Evolutionary conservation across 2,888 invertebrate species (phyloP).

Genomic region (Papilio protenor): DNA sequence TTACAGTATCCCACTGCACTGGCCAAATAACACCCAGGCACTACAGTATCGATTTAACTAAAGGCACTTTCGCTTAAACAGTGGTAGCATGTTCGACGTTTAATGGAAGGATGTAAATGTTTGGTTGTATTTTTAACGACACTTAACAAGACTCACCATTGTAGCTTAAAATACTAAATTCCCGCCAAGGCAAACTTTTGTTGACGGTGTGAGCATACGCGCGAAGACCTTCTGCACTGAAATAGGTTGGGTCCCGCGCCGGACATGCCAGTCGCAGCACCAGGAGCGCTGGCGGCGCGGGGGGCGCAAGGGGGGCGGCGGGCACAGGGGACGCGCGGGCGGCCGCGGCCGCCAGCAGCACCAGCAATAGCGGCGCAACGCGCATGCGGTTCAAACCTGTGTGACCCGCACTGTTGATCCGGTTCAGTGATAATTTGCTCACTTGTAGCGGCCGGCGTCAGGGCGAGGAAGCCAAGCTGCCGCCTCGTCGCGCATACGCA

Average conservation of each 20-base stretch:
- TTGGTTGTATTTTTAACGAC: too few species aligned
- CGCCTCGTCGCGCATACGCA: slow-evolving; percentile 54
- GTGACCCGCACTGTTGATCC: too few species aligned
- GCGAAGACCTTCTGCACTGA: slow-evolving; percentile 47
- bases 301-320: slow-evolving; percentile 50
- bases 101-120: too few species aligned
- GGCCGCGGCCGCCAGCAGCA: slow-evolving; percentile 54
- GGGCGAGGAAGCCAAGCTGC: slow-evolving; percentile 40
- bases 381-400: slow-evolving; percentile 45
- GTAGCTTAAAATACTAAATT: slow-evolving; percentile 52
- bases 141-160: slow-evolving; percentile 51
- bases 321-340: slow-evolving; percentile 45
- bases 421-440: too few species aligned
- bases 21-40: too few species aligned
- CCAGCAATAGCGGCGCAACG: slow-evolving; percentile 55
- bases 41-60: too few species aligned
- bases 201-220: slow-evolving; percentile 41
- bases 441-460: slow-evolving; percentile 35
- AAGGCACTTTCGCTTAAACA: too few species aligned
- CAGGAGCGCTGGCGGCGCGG: slow-evolving; percentile 60
- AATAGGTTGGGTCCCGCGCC: slow-evolving; percentile 48
- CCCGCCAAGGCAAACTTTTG: slow-evolving; percentile 43
- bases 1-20: too few species aligned
- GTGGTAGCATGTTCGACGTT: too few species aligned
- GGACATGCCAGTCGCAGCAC: slow-evolving; percentile 66